Evolutionary conservation across 2,888 invertebrate genomes (phyloP), one percentile per base, ranked within the genome.

Genomic region (Cinara cedri): DNA sequence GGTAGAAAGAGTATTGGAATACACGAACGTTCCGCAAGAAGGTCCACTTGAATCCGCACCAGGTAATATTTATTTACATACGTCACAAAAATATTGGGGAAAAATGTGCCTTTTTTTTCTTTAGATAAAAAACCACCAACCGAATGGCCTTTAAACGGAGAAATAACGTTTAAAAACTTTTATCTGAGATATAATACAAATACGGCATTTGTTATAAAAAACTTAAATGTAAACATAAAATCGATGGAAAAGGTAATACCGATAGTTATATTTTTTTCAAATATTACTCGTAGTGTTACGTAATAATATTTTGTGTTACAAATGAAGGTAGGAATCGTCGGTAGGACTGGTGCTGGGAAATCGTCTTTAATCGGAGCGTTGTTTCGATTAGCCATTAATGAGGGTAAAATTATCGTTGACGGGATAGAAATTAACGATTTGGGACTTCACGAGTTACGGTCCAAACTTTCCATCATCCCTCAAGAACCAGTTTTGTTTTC

Each of bases 1-100:
- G 6, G 97, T 97, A 0, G 97, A 98, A 86, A 89, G 96, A 85
- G 91, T 96, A 0, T 85, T 94, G 13, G 94, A 95, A 84, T 96
- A 96, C 86, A 90, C 91, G 1, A 87, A 88, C 24, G 87, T 96
- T 9, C 90, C 91, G 78, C 87, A 89, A 21, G 91, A 91, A 83
- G 82, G 84, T 10, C 72, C 82, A 10, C 82, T 84, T 13, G 83
- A 84, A 68, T 84, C 84, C 6, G 71, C 81, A 34, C 83, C 83
- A 63, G 83, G 84, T 84, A 83, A 62, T 34, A 57, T 6, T 21
- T 8, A 65, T 19, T 46, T 16, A 26, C 13, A 49, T 62, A 51
- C n/a, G n/a, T n/a, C n/a, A n/a, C n/a, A n/a, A n/a, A n/a, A n/a
- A n/a, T n/a, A n/a, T n/a, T n/a, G n/a, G n/a, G n/a, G n/a, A n/a